phyloP scores from a whole-genome alignment of 2,888 invertebrate species.

The Bugulina stolonifera region DNA sequence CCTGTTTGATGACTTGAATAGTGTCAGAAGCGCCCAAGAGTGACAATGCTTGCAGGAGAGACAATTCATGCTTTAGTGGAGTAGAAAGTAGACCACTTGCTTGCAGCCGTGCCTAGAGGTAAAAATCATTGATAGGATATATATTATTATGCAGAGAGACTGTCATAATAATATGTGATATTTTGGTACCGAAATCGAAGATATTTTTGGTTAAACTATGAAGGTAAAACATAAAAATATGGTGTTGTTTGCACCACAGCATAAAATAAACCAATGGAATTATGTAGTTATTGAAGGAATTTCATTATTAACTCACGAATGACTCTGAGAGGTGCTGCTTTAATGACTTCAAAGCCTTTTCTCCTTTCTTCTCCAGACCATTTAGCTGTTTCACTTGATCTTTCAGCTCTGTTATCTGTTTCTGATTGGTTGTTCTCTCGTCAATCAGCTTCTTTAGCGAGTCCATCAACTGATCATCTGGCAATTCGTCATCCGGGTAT shows the following conservation, averaged over 20 bases:
- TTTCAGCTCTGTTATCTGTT: constrained; percentile 38
- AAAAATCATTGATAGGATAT: background rate
- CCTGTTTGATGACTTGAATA: constrained; percentile 36
- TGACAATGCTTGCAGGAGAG: constrained; percentile 37
- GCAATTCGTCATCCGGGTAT: constrained; percentile 44
- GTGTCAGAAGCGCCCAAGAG: constrained; percentile 38
- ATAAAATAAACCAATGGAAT: background rate
- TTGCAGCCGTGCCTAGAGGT: constrained; percentile 38
- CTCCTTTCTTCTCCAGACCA: constrained; percentile 35
- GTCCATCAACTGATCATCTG: constrained; percentile 45
- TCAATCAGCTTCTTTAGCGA: constrained; percentile 43
- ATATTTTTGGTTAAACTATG: background rate
- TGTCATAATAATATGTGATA: too few relatives aligned
- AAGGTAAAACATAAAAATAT: background rate
- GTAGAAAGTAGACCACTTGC: constrained; percentile 39
- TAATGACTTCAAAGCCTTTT: constrained; percentile 30
- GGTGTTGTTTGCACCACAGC: background rate
- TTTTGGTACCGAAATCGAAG: too few relatives aligned
- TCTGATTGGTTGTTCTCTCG: constrained; percentile 39
- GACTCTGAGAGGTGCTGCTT: constrained; percentile 38
- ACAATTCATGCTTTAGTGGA: constrained; percentile 43
- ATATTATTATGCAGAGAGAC: too few relatives aligned
- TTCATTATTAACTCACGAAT: background rate
- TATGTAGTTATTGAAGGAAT: background rate
- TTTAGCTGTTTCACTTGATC: constrained; percentile 38